Evolutionary conservation across 2,888 invertebrate genomes (phyloP).

Genomic region (Tenthredo mesomela): DNA sequence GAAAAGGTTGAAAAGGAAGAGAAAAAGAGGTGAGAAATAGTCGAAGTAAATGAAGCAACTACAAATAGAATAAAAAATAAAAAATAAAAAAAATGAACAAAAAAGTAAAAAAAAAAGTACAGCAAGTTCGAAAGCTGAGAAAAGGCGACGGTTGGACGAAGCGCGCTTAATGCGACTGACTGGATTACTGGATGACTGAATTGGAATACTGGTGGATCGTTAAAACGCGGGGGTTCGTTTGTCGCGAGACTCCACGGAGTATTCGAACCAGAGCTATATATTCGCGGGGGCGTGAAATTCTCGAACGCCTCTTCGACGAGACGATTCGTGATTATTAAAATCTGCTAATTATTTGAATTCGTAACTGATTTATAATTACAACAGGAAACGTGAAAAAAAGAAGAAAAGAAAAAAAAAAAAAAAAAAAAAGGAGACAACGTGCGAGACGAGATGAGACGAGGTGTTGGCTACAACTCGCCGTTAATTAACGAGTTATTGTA

Average conservation of each 20-base stretch:
- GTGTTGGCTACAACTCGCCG: neutral
- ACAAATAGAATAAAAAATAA: neutral
- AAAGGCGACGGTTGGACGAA: slow-evolving; percentile 13
- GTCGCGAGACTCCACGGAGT: neutral
- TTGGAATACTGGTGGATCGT: slow-evolving; percentile 35
- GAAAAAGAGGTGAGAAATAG: neutral
- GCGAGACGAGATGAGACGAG: neutral
- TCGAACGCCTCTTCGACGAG: neutral
- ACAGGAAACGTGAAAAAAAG: neutral
- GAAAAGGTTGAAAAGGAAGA: too few relatives aligned
- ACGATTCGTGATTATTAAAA: slow-evolving; percentile 27
- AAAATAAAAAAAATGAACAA: neutral
- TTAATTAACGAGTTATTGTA: slow-evolving; percentile 34
- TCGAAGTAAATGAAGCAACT: neutral
- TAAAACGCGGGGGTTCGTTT: slow-evolving; percentile 29
- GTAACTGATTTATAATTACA: slow-evolving; percentile 36
- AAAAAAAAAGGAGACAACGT: too few relatives aligned
- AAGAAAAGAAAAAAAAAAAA: neutral
- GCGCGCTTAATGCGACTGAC: slow-evolving; percentile 29
- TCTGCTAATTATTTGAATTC: slow-evolving; percentile 29
- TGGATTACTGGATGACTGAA: slow-evolving; percentile 44
- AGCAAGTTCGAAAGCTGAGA: slow-evolving; percentile 13
- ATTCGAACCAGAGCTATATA: neutral
- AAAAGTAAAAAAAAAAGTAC: neutral
- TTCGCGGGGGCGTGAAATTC: neutral